Conservation (phyloP, 2,797 vertebrate species). For the Etheostoma nigrum region DNA sequence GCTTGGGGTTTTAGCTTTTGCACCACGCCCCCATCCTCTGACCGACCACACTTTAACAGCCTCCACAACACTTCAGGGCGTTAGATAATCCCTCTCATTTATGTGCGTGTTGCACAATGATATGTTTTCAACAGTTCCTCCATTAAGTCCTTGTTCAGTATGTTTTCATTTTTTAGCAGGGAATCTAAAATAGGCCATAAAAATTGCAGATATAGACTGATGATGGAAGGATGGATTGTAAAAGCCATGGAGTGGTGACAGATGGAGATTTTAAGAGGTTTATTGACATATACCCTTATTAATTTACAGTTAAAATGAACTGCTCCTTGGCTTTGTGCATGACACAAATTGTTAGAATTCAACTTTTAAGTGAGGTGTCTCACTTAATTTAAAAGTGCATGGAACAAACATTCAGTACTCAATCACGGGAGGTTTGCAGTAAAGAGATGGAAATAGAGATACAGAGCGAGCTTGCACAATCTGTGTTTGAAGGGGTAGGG, state of each 20-base stretch:
- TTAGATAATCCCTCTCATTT: constrained; percentile 47
- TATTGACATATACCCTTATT: constrained; percentile 65
- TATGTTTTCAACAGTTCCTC: constrained; percentile 47
- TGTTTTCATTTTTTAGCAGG: constrained; percentile 27
- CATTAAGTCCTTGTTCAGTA: constrained; percentile 28
- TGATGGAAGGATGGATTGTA: constrained; percentile 39
- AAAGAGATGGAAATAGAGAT: constrained; percentile 35
- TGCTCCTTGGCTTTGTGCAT: constrained; percentile 1
- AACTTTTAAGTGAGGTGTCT: background rate
- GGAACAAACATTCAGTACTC: constrained; percentile 5
- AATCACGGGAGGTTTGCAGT: constrained; percentile 29
- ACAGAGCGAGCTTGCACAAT: constrained; percentile 67
- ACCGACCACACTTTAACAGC: constrained; percentile 12
- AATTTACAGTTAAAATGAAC: constrained; percentile 60
- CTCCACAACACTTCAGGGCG: constrained; percentile 36
- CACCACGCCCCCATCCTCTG: constrained; percentile 11
- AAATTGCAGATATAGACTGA: constrained; percentile 43
- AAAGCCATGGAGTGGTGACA: constrained; percentile 37
- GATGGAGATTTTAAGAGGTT: constrained; percentile 50
- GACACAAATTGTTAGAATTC: background rate
- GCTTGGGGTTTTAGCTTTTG: constrained; percentile 39
- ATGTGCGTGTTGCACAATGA: constrained; percentile 34
- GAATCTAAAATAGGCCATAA: constrained; percentile 69
- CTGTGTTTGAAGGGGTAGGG: constrained; percentile 69
- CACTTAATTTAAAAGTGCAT: constrained; percentile 1